Percentiles rank a stretch among this genome's conserved stretches.
These are phyloP conservation scores for Orchesella cincta DNA, from an alignment of 1,140 invertebrate genomes.

Conservation along the genomic window DNA sequence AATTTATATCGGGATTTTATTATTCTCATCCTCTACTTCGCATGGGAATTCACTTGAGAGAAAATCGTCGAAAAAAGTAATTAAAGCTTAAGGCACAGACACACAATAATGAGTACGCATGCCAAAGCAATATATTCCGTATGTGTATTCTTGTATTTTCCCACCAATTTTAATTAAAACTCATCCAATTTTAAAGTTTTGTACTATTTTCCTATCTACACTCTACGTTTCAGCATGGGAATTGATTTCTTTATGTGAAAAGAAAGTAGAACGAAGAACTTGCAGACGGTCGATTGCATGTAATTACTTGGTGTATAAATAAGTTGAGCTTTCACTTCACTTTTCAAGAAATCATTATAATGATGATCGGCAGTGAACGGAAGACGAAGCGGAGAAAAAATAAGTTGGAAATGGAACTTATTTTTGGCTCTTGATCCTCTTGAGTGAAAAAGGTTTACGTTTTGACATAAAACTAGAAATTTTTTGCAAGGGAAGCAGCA, in stretches of 20 bases:
- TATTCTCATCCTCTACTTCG: neutral
- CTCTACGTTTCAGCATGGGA: neutral
- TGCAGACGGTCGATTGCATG: too few relatives aligned
- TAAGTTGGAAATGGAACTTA: too few relatives aligned
- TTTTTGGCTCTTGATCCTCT: too few relatives aligned
- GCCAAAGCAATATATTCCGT: neutral
- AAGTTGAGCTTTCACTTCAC: too few relatives aligned
- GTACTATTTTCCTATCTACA: neutral
- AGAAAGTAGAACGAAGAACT: too few relatives aligned
- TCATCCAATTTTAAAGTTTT: slow-evolving; percentile 6
- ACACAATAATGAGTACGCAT: neutral
- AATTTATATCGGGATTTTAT: neutral
- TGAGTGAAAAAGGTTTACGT: neutral
- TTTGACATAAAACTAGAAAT: neutral
- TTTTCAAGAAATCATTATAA: too few relatives aligned
- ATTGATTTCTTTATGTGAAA: neutral
- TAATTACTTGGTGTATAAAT: too few relatives aligned
- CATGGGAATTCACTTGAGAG: neutral
- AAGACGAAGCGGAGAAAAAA: too few relatives aligned
- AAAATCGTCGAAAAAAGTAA: too few relatives aligned
- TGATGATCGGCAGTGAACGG: too few relatives aligned
- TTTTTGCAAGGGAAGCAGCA: neutral
- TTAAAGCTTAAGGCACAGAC: neutral
- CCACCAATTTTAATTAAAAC: slow-evolving; percentile 5
- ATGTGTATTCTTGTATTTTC: neutral